Percentiles rank a stretch among this genome's conserved stretches.
Evolutionary conservation across 2,113 vertebrate genomes (phyloP).

Genomic region (Nerophis ophidion): DNA sequence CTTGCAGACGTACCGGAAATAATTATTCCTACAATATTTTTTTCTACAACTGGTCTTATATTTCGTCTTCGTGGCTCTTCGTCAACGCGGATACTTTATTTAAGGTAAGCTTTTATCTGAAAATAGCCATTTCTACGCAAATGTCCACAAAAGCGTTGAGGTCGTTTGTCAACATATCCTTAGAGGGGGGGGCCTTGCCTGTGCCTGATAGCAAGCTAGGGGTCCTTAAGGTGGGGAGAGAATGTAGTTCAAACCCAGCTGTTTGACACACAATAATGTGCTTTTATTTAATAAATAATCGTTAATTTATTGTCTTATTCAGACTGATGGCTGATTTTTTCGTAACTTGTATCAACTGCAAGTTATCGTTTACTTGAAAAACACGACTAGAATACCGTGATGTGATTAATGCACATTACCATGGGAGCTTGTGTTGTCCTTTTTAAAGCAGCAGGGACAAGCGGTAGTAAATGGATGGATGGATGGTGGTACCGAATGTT

Average conservation of each 20-base stretch:
- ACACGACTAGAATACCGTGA: no score
- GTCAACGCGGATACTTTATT: not conserved
- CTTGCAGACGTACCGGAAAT: slow-evolving; percentile 43
- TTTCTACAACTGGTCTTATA: not conserved
- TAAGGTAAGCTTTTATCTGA: slow-evolving; percentile 42
- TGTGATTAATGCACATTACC: no score
- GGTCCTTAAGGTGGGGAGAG: slow-evolving; percentile 63
- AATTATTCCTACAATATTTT: slow-evolving; percentile 9
- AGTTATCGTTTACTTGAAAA: no score
- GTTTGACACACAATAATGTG: not conserved
- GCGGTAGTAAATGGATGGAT: no score
- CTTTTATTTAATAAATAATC: not conserved
- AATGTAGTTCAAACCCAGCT: slow-evolving; percentile 3
- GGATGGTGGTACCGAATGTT: no score
- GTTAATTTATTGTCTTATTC: not conserved
- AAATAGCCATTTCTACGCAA: not conserved
- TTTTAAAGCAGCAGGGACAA: no score
- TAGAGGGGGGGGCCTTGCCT: slow-evolving; percentile 57
- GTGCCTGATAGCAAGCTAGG: slow-evolving; percentile 38
- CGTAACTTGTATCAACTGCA: not conserved
- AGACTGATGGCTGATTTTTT: not conserved
- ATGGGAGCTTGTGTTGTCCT: no score
- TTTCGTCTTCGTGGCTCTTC: not conserved
- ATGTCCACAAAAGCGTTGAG: slow-evolving; percentile 14
- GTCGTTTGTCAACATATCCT: slow-evolving; percentile 77